Evolutionary conservation across 2,888 invertebrate species (phyloP).

Genomic region (Perdita meconis): DNA sequence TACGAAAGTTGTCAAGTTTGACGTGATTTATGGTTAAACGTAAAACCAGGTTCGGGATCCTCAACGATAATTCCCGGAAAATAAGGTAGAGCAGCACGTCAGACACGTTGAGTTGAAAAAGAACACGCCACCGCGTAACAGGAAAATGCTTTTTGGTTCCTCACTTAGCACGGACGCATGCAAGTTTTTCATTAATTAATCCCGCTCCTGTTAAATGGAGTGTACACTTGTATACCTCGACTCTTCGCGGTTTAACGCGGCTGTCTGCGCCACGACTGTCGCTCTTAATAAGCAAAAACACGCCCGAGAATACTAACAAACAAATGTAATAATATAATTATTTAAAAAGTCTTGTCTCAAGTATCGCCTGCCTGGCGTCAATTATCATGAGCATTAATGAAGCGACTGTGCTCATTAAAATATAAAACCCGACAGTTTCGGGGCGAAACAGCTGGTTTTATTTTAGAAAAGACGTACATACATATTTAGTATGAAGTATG

Average conservation of each 20-base stretch:
- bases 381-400: too few relatives aligned
- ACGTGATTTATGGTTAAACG: too few relatives aligned
- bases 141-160: background rate
- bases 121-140: background rate
- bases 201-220: background rate
- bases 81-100: background rate
- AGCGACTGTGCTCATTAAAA: too few relatives aligned
- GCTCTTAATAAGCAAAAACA: background rate
- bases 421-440: too few relatives aligned
- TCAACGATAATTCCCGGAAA: background rate
- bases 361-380: too few relatives aligned
- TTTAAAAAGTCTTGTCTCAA: background rate
- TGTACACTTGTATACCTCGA: background rate
- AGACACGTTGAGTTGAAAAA: background rate
- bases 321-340: background rate
- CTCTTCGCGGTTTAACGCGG: constrained; percentile 3
- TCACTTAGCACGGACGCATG: background rate
- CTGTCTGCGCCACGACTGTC: background rate
- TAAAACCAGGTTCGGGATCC: too few relatives aligned
- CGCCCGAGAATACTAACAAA: background rate
- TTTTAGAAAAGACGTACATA: too few relatives aligned
- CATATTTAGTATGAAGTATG: too few relatives aligned
- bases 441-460: too few relatives aligned
- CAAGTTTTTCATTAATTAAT: constrained; percentile 14
- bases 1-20: too few relatives aligned